A percentile compares a stretch with the other conserved stretches of the same genome.
Evolutionary conservation across 1,140 invertebrate species (phyloP).

Genomic region (Zaprionus camerounensis): DNA sequence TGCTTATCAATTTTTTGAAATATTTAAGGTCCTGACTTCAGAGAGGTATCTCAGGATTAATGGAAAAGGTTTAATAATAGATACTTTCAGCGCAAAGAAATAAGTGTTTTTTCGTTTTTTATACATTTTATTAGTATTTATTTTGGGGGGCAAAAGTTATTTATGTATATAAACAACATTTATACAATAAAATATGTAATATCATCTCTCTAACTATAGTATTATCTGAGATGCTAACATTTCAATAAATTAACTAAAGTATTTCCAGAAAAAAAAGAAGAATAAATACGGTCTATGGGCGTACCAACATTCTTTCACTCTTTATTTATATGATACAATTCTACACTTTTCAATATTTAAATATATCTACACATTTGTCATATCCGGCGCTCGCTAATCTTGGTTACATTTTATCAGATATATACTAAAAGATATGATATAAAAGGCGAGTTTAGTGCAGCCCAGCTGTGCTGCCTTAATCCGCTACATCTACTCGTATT

Average conservation of each 20-base stretch:
- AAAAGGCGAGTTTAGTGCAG: background rate
- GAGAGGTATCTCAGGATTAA: background rate
- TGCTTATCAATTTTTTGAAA: background rate
- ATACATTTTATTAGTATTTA: no score
- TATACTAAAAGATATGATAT: background rate
- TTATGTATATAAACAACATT: no score
- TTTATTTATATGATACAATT: no score
- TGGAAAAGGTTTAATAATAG: background rate
- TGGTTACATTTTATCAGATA: background rate
- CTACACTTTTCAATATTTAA: background rate
- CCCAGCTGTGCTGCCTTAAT: background rate
- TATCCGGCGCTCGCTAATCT: background rate
- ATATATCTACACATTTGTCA: background rate
- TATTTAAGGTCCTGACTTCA: background rate
- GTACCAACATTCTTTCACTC: fast-evolving
- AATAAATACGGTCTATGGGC: no score
- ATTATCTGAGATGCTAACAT: no score
- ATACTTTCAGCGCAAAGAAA: no score
- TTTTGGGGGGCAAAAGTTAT: no score
- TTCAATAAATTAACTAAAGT: no score
- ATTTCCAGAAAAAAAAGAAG: no score
- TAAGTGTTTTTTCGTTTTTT: no score
- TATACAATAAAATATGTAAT: no score
- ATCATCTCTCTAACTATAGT: no score
- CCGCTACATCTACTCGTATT: background rate